Evolutionary conservation across 2,113 vertebrate species (phyloP).

Genomic region (Apodemus speciosus): DNA sequence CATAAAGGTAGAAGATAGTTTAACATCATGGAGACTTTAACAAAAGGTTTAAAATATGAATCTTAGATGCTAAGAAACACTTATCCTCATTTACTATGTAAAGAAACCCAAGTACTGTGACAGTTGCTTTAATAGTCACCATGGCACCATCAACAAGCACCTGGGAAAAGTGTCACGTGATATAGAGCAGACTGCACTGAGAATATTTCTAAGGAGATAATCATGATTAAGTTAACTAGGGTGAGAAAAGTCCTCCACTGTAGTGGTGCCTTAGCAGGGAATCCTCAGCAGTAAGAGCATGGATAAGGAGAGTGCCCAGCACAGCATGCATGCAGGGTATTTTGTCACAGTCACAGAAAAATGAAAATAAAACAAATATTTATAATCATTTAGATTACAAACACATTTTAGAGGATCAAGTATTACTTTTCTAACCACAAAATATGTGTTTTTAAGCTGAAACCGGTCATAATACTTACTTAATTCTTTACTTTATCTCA

Average conservation of each 20-base stretch:
- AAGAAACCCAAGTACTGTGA: neutral
- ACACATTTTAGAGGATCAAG: neutral
- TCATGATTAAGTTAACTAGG: neutral
- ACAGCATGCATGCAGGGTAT: too few relatives aligned
- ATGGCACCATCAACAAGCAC: too few relatives aligned
- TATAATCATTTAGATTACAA: neutral
- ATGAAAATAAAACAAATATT: neutral
- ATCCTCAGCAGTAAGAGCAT: too few relatives aligned
- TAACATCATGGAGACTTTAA: neutral
- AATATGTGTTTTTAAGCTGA: neutral
- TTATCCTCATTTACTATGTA: slow-evolving; percentile 6
- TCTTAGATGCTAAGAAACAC: neutral
- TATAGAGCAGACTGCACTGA: too few relatives aligned
- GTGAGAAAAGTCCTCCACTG: neutral
- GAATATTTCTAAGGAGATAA: neutral
- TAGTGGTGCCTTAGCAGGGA: too few relatives aligned
- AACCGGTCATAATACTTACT: neutral
- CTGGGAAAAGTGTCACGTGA: neutral
- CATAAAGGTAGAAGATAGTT: neutral
- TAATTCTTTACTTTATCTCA: neutral
- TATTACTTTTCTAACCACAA: neutral
- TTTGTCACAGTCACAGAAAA: neutral
- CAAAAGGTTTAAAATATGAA: neutral
- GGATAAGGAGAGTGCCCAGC: neutral
- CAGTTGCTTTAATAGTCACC: neutral